Evolutionary conservation across 2,888 invertebrate genomes (phyloP).

Genomic region (Conus canariensis): DNA sequence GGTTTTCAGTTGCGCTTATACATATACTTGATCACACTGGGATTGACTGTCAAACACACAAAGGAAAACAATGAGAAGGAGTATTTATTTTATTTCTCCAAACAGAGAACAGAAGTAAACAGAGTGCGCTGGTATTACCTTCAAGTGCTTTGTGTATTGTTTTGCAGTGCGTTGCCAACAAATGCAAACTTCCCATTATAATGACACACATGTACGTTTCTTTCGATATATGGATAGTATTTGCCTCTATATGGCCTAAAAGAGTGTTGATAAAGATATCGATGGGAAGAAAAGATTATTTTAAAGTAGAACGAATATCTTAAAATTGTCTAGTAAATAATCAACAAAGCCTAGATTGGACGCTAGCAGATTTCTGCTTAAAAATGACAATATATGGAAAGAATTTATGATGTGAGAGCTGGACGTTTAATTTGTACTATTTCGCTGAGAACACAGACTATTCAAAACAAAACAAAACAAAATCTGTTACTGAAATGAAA

Average conservation of each 20-base stretch:
- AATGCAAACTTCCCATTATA: not conserved
- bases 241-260: not conserved
- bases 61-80: not conserved
- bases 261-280: not conserved
- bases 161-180: not conserved
- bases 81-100: constrained; percentile 12
- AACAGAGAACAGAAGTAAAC: not conserved
- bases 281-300: not conserved
- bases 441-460: not conserved
- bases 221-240: not conserved
- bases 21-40: too few species aligned
- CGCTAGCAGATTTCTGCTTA: not conserved
- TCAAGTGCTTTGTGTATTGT: not conserved
- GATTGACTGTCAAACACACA: not conserved
- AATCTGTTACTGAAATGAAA: not conserved
- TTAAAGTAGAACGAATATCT: not conserved
- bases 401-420: not conserved
- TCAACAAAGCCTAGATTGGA: not conserved
- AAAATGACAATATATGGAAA: not conserved
- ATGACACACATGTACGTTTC: not conserved
- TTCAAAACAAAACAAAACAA: not conserved
- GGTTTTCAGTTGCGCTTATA: too few species aligned
- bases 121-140: not conserved
- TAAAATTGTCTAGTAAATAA: not conserved
- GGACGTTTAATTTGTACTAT: not conserved